Evolutionary conservation across 2,888 invertebrate species (phyloP).

Genomic region (Luperina testacea): DNA sequence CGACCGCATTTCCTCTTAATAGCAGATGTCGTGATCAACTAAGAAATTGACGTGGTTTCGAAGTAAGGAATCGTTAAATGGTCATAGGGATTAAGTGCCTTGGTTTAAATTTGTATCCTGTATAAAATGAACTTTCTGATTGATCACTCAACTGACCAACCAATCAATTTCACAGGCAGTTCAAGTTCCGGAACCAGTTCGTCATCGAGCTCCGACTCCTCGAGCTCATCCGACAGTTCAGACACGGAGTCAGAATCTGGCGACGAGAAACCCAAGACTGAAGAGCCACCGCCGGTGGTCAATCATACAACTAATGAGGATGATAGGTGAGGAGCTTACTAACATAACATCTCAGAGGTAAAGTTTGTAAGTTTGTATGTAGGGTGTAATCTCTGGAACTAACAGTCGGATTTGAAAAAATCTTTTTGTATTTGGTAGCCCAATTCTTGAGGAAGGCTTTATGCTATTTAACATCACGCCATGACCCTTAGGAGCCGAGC

Average conservation of each 20-base stretch:
- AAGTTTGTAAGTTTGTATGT: too few relatives aligned
- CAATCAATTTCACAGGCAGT: conserved; percentile 72
- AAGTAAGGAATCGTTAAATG: background rate
- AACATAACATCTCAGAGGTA: background rate
- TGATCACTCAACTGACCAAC: background rate
- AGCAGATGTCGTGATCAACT: too few relatives aligned
- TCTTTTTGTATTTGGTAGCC: too few relatives aligned
- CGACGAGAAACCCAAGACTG: conserved; percentile 69
- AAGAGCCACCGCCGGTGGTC: conserved; percentile 45
- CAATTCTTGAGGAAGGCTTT: too few relatives aligned
- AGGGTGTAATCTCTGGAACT: too few relatives aligned
- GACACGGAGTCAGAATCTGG: conserved; percentile 80
- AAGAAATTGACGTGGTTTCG: background rate
- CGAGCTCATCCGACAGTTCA: conserved; percentile 82
- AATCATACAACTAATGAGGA: conserved; percentile 67
- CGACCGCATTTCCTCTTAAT: too few relatives aligned
- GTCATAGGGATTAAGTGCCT: background rate
- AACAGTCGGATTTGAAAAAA: too few relatives aligned
- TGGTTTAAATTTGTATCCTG: too few relatives aligned
- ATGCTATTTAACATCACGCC: too few relatives aligned
- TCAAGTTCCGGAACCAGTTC: conserved; percentile 82
- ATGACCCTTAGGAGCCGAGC: too few relatives aligned
- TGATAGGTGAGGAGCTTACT: conserved; percentile 70
- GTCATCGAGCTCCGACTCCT: conserved; percentile 80
- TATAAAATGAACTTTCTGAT: background rate